Base-by-base conservation (phyloP, 1,140 invertebrate species). In the Drosophila ambigua region DNA sequence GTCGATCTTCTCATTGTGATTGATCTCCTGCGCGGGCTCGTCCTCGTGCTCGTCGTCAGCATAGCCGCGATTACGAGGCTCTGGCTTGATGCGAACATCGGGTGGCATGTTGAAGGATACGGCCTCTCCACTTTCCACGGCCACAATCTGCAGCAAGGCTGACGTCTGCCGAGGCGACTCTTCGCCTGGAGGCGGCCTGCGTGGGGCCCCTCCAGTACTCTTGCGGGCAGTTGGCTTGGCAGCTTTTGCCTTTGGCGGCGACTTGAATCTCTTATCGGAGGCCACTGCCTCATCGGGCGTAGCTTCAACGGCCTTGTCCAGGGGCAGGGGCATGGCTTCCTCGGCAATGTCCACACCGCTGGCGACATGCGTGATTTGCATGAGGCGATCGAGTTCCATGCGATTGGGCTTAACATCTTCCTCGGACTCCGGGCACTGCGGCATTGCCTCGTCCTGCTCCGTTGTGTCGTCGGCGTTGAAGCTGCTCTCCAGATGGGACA, bases 341-440 rank as follows among this genome's bases (percentile, higher is more conserved):
- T 90, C 76, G 7, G 67, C 84, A 81, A 91, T 83, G 20, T 62
- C 74, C 8, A 91, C 76, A 26, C 89, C 89, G 52, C 80, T 89
- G 11, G 75, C 79, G 13, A 91, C 77, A 55, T 81, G 73, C 1
- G 88, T 72, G 26, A 90, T 90, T 63, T 90, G 57, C 72, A 90
- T 71, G 13, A 91, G 45, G 0, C 85, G 82, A 78, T 91, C 90
- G 4, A 91, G 71, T 39, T 91, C 90, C 41, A 60, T 54, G 23
- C 81, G 85, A 69, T 84, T 91, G 1, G 90, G 90, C 20, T 91
- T 91, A 2, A 91, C 66, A 72, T 91, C 90, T 35, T 74, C 60
- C 35, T 53, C 46, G 35, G 6, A n/a, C 6, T 2, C 5, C 28
- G 2, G 15, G 15, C n/a, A 54, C 16, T 28, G 2, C 2, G 35